A percentile compares a stretch with the other conserved stretches of the same genome.
Evolutionary conservation across 2,888 invertebrate species (phyloP).

Genomic region (Brassicogethes aeneus): DNA sequence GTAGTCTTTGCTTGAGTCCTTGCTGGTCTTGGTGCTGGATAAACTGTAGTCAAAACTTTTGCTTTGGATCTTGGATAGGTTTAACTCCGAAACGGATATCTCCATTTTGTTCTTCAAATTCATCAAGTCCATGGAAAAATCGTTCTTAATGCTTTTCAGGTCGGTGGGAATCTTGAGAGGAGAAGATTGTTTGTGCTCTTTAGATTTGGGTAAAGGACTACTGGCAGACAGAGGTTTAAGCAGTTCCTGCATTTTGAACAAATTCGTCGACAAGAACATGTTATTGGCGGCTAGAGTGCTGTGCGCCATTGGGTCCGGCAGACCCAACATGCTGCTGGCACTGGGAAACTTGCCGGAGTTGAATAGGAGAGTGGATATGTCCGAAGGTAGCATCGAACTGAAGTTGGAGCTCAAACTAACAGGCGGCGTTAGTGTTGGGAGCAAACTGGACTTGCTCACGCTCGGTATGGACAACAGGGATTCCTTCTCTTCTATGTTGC

Average conservation of each 20-base stretch:
- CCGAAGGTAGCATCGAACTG: constrained; percentile 50
- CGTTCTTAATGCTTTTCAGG: constrained; percentile 40
- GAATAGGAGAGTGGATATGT: constrained; percentile 59
- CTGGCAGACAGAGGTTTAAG: constrained; percentile 52
- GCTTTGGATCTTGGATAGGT: constrained; percentile 32
- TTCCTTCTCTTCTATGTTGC: constrained; percentile 62
- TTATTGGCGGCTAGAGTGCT: constrained; percentile 68
- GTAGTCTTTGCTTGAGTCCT: constrained; percentile 9
- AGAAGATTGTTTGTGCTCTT: constrained; percentile 18
- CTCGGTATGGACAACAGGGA: constrained; percentile 49
- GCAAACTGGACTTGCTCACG: constrained; percentile 33
- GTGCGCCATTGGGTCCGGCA: constrained; percentile 70
- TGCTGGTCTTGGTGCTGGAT: constrained; percentile 21
- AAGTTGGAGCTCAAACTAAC: constrained; percentile 47
- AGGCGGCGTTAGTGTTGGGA: constrained; percentile 30
- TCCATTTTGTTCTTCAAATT: constrained; percentile 44
- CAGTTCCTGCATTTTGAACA: constrained; percentile 62
- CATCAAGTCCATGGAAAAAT: constrained; percentile 42
- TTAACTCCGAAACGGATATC: constrained; percentile 37
- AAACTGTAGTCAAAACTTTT: constrained; percentile 30
- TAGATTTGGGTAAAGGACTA: constrained; percentile 41
- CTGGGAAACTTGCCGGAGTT: constrained; percentile 57
- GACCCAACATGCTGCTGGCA: constrained; percentile 50
- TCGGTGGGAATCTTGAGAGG: constrained; percentile 34
- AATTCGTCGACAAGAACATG: constrained; percentile 62